These are phyloP conservation scores for Sakesphorus luctuosus DNA, from an alignment of 2,113 vertebrate genomes.

Conservation along the genomic window DNA sequence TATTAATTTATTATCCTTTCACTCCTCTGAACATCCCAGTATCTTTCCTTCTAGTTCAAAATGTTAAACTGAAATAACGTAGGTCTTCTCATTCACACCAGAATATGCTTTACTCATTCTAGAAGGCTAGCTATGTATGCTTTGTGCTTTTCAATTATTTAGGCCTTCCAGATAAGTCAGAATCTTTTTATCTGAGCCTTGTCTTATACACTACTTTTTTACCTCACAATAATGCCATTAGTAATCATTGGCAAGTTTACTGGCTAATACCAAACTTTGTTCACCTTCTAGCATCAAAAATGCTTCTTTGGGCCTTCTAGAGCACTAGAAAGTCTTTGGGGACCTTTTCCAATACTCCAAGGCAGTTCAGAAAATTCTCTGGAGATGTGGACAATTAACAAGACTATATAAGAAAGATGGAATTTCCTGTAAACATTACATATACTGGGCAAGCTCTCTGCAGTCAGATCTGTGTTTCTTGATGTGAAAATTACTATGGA, in stretches of 20 bases:
- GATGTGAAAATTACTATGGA: not conserved
- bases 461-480: not conserved
- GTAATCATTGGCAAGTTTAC: conserved; percentile 71
- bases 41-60: conserved; percentile 48
- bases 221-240: conserved; percentile 62
- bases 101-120: conserved; percentile 58
- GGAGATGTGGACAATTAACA: conserved; percentile 50
- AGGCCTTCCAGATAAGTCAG: conserved; percentile 70
- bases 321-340: conserved; percentile 62
- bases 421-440: conserved; percentile 40
- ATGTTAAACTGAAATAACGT: conserved; percentile 44
- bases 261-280: conserved; percentile 61
- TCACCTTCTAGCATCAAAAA: conserved; percentile 71
- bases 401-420: not conserved
- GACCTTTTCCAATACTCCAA: conserved; percentile 59
- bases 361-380: conserved; percentile 46
- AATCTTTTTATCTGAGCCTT: conserved; percentile 75
- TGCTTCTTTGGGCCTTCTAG: conserved; percentile 67
- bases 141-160: conserved; percentile 79
- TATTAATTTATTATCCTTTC: not conserved
- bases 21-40: not conserved
- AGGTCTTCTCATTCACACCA: conserved; percentile 63
- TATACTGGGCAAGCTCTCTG: not conserved
- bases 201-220: conserved; percentile 68
- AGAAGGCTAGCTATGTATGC: conserved; percentile 46